Conservation (phyloP, 1,140 invertebrate species). For the Plutomurus gul region DNA sequence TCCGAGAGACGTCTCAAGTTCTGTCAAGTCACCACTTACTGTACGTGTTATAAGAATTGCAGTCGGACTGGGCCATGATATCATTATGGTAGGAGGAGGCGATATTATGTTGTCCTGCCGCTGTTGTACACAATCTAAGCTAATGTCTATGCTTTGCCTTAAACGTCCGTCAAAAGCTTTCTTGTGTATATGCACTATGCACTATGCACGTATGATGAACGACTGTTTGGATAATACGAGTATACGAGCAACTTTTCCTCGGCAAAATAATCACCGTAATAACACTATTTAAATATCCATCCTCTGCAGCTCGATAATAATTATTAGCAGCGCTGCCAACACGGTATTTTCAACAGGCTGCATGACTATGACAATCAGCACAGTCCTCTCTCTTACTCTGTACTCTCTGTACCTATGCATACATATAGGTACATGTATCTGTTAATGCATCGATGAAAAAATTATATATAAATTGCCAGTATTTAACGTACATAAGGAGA, state of each 20-base stretch:
- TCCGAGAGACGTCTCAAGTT: not conserved
- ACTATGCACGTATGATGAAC: not conserved
- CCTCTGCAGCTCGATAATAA: conserved; percentile 17
- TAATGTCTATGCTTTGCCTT: not conserved
- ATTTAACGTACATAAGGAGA: too few relatives aligned
- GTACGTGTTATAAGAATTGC: too few relatives aligned
- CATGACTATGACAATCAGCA: not conserved
- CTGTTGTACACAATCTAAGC: too few relatives aligned
- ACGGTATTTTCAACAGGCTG: not conserved
- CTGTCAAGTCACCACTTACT: not conserved
- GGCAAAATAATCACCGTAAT: conserved; percentile 30
- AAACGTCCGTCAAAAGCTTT: not conserved
- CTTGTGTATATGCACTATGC: not conserved
- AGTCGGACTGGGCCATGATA: too few relatives aligned
- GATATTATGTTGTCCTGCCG: too few relatives aligned
- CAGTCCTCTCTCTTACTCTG: not conserved
- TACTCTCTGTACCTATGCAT: too few relatives aligned
- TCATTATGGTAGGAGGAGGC: too few relatives aligned
- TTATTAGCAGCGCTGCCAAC: conserved; percentile 13
- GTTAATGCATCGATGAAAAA: too few relatives aligned
- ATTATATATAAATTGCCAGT: too few relatives aligned
- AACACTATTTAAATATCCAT: conserved; percentile 15
- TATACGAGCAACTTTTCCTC: conserved; percentile 22
- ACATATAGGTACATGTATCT: too few relatives aligned
- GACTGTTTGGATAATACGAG: conserved; percentile 18